These are phyloP conservation scores for Drosophila miranda DNA, from an alignment of 1,140 invertebrate genomes.

Conservation along the genomic window DNA sequence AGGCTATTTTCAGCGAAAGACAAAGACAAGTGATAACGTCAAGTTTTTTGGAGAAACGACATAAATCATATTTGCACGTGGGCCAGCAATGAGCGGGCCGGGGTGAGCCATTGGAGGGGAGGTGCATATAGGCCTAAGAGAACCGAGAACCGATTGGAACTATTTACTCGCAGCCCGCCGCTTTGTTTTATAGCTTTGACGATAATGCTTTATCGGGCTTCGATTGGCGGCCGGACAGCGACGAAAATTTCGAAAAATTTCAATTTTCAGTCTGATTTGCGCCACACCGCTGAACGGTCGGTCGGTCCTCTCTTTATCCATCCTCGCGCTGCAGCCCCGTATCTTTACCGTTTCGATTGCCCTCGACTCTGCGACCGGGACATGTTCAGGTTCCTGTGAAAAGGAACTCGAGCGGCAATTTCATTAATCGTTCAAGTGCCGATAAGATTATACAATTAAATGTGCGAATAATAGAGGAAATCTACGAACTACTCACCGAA, in stretches of 20 bases:
- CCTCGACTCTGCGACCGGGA: no score
- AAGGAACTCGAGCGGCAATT: conserved; percentile 36
- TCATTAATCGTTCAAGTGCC: conserved; percentile 35
- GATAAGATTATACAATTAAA: conserved; percentile 34
- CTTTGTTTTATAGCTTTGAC: conserved; percentile 32
- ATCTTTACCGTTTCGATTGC: neutral
- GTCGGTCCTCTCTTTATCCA: conserved; percentile 16
- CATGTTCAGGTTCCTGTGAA: conserved; percentile 12
- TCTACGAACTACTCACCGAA: neutral
- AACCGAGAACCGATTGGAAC: conserved; percentile 9
- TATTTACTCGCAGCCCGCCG: conserved; percentile 13
- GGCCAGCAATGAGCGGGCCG: neutral
- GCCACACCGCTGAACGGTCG: conserved; percentile 51
- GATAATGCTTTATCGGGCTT: conserved; percentile 64
- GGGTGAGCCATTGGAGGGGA: neutral
- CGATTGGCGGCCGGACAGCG: conserved; percentile 37
- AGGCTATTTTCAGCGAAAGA: conserved; percentile 1
- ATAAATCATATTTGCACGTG: conserved; percentile 42
- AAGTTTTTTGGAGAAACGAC: neutral
- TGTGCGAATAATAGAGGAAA: conserved; percentile 23
- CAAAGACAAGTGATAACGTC: conserved; percentile 8
- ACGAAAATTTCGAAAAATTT: conserved; percentile 36
- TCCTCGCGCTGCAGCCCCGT: no score
- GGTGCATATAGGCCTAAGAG: conserved; percentile 7
- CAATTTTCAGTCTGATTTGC: conserved; percentile 60